Conservation (phyloP, 2,888 invertebrate genomes). For the Dryomyza anilis region DNA sequence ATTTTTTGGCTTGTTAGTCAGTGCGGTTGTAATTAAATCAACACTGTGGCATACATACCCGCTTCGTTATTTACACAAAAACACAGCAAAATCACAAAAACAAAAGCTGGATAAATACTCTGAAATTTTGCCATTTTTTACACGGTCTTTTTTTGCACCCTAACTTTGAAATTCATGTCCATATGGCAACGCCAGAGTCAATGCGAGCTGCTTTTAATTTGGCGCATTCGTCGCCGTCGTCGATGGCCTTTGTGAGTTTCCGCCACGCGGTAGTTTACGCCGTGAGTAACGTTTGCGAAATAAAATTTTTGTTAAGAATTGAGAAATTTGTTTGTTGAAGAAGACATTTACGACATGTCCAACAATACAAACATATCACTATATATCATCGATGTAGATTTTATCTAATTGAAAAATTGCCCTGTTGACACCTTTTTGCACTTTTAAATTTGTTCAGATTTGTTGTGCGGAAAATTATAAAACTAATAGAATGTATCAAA, state of each 20-base stretch:
- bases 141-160: background rate
- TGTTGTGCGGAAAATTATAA: background rate
- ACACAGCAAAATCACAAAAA: background rate
- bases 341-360: background rate
- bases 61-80: slow-evolving; percentile 10
- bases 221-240: background rate
- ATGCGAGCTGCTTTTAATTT: background rate
- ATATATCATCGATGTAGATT: background rate
- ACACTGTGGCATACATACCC: slow-evolving; percentile 3
- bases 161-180: slow-evolving; percentile 1
- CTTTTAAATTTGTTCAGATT: slow-evolving; percentile 13
- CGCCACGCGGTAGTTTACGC: background rate
- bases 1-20: too few relatives aligned
- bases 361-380: background rate
- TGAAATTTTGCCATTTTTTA: too few relatives aligned
- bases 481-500: too few relatives aligned
- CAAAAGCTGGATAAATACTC: background rate
- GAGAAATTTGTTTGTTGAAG: background rate
- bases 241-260: background rate
- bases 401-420: slow-evolving; percentile 10
- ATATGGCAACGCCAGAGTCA: background rate
- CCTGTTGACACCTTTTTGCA: slow-evolving; percentile 20
- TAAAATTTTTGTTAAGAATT: slow-evolving; percentile 1
- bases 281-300: slow-evolving; percentile 9
- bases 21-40: too few relatives aligned